Base-by-base conservation (phyloP, 2,113 vertebrate genomes). In the Gobius niger region DNA sequence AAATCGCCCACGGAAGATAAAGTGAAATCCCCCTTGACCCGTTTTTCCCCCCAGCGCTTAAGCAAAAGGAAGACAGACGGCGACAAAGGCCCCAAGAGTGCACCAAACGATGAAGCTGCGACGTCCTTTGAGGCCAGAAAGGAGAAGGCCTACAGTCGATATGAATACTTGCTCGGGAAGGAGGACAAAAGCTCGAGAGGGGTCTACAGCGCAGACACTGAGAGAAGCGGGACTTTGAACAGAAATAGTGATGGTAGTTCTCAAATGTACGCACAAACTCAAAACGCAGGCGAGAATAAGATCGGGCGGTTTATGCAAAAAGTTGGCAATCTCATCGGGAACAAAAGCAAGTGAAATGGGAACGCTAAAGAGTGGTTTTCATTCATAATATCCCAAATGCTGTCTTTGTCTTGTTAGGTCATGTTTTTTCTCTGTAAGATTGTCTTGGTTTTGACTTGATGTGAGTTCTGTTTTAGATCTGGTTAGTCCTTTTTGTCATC, bases 221-320 rank as follows among this genome's bases (percentile, higher is more conserved):
- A 71, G 63, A 85, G 86, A 63, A 49, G 73, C 15, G 34, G 91
- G 7, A 77, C 77, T 9, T 2, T 86, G 51, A 93, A 67, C 66
- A 87, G 90, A 42, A 44, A 5, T 2, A 57, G 77, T 11, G 91
- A 90, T 66, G 52, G 90, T 80, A 56, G 76, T 7, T 72, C 85
- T 44, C 63, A 80, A 6, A 44, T 44, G 24, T 89, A 90, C 51
- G 9, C 9, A 14, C 93, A 88, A 63, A 76, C 91, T 0, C 64
- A 93, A 51, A 86, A 91, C 5, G 80, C 88, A 65, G 83, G 89
- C 60, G 95, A 96, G 77, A 97, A 96, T 63, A 96, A 93, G 75
- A 89, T 98, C 77, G 94, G 94, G 42, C 91, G 92, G 19, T 94
- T 98, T 87, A 95, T 98, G 93, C 96, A 98, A 66, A 94, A 93